Evolutionary conservation across 2,888 invertebrate genomes (phyloP).

Genomic region (Germaria angustata): DNA sequence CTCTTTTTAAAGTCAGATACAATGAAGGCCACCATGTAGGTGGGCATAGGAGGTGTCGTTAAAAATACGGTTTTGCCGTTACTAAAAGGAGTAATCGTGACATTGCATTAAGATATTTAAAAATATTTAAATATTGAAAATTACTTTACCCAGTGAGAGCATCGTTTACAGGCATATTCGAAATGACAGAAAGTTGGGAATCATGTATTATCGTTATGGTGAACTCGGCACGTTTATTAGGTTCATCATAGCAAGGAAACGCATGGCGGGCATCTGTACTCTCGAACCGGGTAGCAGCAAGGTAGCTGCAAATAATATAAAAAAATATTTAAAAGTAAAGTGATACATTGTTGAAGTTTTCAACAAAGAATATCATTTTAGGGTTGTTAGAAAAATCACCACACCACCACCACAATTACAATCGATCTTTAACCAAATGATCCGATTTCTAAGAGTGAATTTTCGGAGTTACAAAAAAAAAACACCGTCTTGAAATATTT

Average conservation of each 20-base stretch:
- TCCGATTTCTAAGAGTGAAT: too few species aligned
- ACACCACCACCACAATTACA: too few species aligned
- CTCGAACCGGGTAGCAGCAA: constrained; percentile 86
- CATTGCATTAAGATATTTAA: too few species aligned
- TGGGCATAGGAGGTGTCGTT: constrained; percentile 84
- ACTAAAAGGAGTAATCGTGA: neutral
- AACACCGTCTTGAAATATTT: too few species aligned
- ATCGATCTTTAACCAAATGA: too few species aligned
- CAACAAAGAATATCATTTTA: too few species aligned
- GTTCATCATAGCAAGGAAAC: constrained; percentile 88
- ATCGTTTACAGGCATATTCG: constrained; percentile 80
- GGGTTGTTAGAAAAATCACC: too few species aligned
- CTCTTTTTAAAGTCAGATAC: constrained; percentile 82
- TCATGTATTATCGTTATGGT: constrained; percentile 74
- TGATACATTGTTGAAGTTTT: too few species aligned
- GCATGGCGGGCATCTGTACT: constrained; percentile 84
- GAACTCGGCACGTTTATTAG: constrained; percentile 85
- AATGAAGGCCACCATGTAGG: constrained; percentile 90
- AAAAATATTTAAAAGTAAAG: too few species aligned
- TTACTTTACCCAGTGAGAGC: constrained; percentile 51
- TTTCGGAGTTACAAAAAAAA: too few species aligned
- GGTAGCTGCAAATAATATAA: constrained; percentile 70
- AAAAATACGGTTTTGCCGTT: constrained; percentile 74
- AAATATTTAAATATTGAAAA: too few species aligned
- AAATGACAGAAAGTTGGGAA: constrained; percentile 74